Percentiles rank a stretch among this genome's conserved stretches.
phyloP scores from a whole-genome alignment of 2,797 vertebrate species.

The Oceanodroma leucorhoa region DNA sequence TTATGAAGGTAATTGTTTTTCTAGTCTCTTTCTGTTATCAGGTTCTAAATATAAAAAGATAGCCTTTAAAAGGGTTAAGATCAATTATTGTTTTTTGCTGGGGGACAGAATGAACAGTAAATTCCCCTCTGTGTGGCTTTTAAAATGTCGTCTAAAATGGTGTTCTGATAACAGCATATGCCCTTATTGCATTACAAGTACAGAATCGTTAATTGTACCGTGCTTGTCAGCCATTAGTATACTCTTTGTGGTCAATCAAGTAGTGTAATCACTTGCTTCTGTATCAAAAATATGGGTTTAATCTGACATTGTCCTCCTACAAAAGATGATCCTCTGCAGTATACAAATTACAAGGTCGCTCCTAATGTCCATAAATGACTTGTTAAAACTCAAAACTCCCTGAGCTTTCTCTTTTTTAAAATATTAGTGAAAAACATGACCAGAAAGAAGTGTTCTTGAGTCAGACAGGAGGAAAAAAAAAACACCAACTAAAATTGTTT shows the following conservation, averaged over 20 bases:
- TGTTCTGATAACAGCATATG: neutral
- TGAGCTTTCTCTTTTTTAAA: neutral
- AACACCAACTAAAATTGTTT: neutral
- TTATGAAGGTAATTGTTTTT: slow-evolving; percentile 28
- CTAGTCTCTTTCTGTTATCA: neutral
- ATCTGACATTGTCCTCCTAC: neutral
- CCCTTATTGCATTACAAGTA: slow-evolving; percentile 55
- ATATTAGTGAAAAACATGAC: neutral
- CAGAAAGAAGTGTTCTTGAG: neutral
- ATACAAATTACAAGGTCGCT: neutral
- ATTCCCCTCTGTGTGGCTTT: neutral
- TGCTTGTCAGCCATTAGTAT: neutral
- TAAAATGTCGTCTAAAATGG: neutral
- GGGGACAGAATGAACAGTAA: neutral
- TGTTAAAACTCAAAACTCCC: neutral
- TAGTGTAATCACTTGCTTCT: neutral
- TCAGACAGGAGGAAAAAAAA: neutral
- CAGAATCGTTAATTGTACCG: neutral
- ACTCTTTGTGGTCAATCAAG: neutral
- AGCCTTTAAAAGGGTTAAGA: slow-evolving; percentile 28
- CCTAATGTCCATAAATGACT: neutral
- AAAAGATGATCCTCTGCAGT: neutral
- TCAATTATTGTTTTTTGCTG: neutral
- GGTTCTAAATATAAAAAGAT: neutral
- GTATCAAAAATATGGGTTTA: neutral